Percentiles rank a stretch among this genome's conserved stretches.
These are phyloP conservation scores for Kradibia gibbosae DNA, from an alignment of 1,140 invertebrate genomes.

Conservation along the genomic window DNA sequence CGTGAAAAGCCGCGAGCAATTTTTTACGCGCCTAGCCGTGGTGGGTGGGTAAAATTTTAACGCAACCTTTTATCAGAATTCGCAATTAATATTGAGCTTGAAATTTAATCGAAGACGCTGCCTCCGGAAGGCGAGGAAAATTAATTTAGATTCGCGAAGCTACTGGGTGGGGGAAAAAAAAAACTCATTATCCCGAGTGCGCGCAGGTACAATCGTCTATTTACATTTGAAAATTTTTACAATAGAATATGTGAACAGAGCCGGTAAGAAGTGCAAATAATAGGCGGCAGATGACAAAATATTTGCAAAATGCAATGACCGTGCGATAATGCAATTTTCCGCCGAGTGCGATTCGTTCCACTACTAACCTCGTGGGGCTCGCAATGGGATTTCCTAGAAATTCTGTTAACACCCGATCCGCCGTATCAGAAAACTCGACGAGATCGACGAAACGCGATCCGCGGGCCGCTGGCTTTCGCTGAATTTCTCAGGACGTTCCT, in stretches of 20 bases:
- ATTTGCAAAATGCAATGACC: slow-evolving; percentile 9
- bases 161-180: no score
- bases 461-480: not conserved
- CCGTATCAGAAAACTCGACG: slow-evolving; percentile 31
- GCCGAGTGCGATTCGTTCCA: not conserved
- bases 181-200: not conserved
- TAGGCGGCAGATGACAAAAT: not conserved
- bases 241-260: not conserved
- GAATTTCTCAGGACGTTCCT: not conserved
- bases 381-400: slow-evolving; percentile 27
- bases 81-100: no score
- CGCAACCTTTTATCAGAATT: no score
- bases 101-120: no score
- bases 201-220: not conserved
- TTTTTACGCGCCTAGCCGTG: no score
- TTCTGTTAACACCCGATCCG: slow-evolving; percentile 19
- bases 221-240: not conserved
- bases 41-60: no score
- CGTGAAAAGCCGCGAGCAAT: no score
- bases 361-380: slow-evolving; percentile 10
- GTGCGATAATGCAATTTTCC: not conserved
- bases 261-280: not conserved
- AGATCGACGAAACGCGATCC: slow-evolving; percentile 41
- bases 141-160: no score
- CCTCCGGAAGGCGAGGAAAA: no score